phyloP scores from a whole-genome alignment of 2,113 vertebrate species.

The Oncorhynchus tshawytscha region DNA sequence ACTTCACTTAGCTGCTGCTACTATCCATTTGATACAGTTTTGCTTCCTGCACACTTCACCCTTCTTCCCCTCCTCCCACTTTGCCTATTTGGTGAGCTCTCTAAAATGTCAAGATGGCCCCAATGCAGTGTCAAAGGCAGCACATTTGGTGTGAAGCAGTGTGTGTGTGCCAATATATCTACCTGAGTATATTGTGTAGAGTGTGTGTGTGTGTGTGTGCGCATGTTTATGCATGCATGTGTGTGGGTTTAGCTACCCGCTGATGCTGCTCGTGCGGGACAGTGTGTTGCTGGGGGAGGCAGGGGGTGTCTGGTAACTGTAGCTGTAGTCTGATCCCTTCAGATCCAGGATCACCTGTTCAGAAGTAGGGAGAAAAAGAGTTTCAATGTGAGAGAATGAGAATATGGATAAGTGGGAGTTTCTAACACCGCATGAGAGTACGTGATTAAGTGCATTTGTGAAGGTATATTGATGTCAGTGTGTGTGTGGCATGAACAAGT shows the following conservation, averaged over 20 bases:
- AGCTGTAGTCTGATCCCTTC: slow-evolving; percentile 79
- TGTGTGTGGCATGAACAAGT: slow-evolving; percentile 65
- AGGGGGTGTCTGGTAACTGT: slow-evolving; percentile 80
- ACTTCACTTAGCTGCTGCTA: too few relatives aligned
- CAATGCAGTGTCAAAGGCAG: too few relatives aligned
- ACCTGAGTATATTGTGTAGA: neutral
- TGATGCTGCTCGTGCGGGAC: slow-evolving; percentile 81
- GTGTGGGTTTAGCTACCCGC: slow-evolving; percentile 65
- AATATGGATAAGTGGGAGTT: too few relatives aligned
- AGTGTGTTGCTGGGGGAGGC: slow-evolving; percentile 76
- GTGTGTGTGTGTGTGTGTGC: too few relatives aligned
- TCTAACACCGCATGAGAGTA: neutral
- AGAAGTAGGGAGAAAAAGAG: slow-evolving; percentile 1
- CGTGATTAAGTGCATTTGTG: neutral
- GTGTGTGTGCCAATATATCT: neutral
- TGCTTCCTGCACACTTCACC: too few relatives aligned
- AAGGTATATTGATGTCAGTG: slow-evolving; percentile 59
- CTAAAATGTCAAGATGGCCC: too few relatives aligned
- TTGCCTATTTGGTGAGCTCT: too few relatives aligned
- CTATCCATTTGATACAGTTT: too few relatives aligned
- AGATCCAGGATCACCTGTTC: slow-evolving; percentile 79
- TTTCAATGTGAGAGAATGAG: neutral
- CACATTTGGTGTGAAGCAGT: too few relatives aligned
- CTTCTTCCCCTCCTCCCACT: too few relatives aligned
- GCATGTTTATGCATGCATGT: neutral